Evolutionary conservation across 2,888 invertebrate genomes (phyloP).

Genomic region (Bombylius major): DNA sequence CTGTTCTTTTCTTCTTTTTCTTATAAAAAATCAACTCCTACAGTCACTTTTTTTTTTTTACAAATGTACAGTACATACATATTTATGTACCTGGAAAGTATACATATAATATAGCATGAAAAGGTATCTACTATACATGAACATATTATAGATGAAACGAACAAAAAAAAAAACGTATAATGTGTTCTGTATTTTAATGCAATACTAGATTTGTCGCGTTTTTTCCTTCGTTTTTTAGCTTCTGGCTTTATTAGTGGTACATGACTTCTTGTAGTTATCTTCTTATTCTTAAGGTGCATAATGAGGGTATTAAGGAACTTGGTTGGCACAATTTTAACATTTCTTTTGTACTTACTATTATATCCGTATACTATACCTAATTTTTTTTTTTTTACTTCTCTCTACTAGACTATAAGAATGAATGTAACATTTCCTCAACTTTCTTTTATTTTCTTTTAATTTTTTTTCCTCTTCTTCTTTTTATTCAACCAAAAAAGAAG

Average conservation of each 20-base stretch:
- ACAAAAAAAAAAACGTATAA: too few relatives aligned
- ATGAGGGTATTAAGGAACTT: slow-evolving; percentile 7
- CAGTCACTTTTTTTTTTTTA: too few relatives aligned
- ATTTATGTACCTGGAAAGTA: too few relatives aligned
- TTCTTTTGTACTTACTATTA: background rate
- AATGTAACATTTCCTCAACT: background rate
- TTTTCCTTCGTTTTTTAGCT: background rate
- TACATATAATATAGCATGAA: too few relatives aligned
- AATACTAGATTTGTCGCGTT: background rate
- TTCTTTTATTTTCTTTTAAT: too few relatives aligned
- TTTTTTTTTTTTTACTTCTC: too few relatives aligned
- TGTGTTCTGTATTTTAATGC: too few relatives aligned
- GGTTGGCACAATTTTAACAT: slow-evolving; percentile 8
- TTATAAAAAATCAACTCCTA: background rate
- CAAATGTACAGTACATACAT: too few relatives aligned
- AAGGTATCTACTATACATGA: too few relatives aligned
- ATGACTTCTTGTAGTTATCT: slow-evolving; percentile 6
- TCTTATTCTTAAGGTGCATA: slow-evolving; percentile 4
- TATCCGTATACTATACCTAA: background rate
- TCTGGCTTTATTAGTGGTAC: background rate
- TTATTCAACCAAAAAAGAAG: background rate
- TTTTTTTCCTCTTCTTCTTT: background rate
- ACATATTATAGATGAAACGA: too few relatives aligned
- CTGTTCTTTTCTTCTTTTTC: background rate
- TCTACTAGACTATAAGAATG: background rate